Base-by-base conservation (phyloP, 2,797 vertebrate species). In the Channallabes apus region DNA sequence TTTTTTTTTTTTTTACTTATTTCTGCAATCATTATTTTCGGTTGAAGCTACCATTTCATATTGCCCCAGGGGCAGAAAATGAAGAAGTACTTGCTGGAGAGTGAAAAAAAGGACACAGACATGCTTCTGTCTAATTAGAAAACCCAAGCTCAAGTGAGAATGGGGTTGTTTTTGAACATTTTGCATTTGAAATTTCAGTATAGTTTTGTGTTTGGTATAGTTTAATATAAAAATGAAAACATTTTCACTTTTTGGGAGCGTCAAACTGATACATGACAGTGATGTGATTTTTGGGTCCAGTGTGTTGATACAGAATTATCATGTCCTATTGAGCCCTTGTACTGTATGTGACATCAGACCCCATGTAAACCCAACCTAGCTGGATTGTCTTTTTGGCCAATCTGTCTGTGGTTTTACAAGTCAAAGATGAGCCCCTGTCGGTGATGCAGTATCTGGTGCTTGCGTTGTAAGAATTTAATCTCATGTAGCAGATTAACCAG, bases 41-140 rank as follows among this genome's bases (percentile, higher is more conserved):
- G 27, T 78, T 35, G 32, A 78, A 61, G 56, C 32, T 14, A 38
- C 32, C 20, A 61, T 15, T 61, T 6, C n/a, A 17, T 61, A 20
- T 61, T 61, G 56, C 29, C 29, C 20, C 27, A 77, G 56, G 27
- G 56, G 24, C 56, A 7, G 29, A 59, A 35, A 78, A 38, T 78
- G 59, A 32, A 56, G 27, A 29, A 29, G n/a, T 29, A 17, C 17
- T 32, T 56, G 51, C 46, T 75, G 20, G 68, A 71, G 35, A 24
- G 72, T 75, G 54, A 38, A 78, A 46, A 46, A 78, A 61, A 78
- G 1, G 1, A 38, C 29, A 14, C 56, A 58, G 32, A 35, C 17
- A 22, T 56, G 72, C 5, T 76, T 76, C n/a, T 54, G 41, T n/a
- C 14, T 27, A 76, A 76, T 58, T 51, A 73, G 73, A 76, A 76